phyloP scores from a whole-genome alignment of 2,888 invertebrate species.

The Brachycybe producta region DNA sequence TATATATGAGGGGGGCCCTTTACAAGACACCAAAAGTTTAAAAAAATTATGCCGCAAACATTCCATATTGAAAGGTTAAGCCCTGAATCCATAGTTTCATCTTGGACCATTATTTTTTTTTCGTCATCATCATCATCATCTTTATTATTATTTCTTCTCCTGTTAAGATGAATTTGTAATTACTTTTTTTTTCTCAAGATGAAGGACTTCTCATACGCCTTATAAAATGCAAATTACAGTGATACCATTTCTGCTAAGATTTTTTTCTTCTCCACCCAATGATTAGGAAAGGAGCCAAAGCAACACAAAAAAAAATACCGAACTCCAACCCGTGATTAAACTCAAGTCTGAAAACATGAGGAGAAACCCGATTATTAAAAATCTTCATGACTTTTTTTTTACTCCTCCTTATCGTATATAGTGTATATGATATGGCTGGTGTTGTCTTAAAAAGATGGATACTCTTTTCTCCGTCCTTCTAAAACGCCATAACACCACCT shows the following conservation, averaged over 20 bases:
- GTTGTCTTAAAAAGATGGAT: too few relatives aligned
- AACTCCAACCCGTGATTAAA: slow-evolving; percentile 11
- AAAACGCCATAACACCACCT: too few relatives aligned
- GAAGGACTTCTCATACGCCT: slow-evolving; percentile 4
- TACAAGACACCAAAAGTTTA: neutral
- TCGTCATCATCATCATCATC: neutral
- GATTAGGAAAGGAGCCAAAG: too few relatives aligned
- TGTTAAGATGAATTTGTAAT: slow-evolving; percentile 13
- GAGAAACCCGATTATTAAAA: slow-evolving; percentile 10
- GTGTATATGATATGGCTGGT: too few relatives aligned
- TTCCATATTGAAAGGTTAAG: slow-evolving; percentile 7
- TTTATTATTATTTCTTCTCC: too few relatives aligned
- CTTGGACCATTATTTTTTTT: neutral
- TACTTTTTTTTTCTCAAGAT: slow-evolving; percentile 1
- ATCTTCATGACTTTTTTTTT: neutral
- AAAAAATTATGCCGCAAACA: too few relatives aligned
- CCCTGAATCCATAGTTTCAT: neutral
- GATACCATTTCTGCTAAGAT: slow-evolving; percentile 7
- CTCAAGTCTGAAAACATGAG: slow-evolving; percentile 1
- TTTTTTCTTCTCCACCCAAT: slow-evolving; percentile 2
- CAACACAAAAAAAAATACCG: too few relatives aligned
- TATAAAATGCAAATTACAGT: slow-evolving; percentile 14
- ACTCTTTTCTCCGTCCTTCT: too few relatives aligned
- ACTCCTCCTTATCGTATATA: too few relatives aligned
- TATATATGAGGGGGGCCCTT: neutral